phyloP scores from a whole-genome alignment of 2,797 vertebrate species.

The Mormyrops attenuatus region DNA sequence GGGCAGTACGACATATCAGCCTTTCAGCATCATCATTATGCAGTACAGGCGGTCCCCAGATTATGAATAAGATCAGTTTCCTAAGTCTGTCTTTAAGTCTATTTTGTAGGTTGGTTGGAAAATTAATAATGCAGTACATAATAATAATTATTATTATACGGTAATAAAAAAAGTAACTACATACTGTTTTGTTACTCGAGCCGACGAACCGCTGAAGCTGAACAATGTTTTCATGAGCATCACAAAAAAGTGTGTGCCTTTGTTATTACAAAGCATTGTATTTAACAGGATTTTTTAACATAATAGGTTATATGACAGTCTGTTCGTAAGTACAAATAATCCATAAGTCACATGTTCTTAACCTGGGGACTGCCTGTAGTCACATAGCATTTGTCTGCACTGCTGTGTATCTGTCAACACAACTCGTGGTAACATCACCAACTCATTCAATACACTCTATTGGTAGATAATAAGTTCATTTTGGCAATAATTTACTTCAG shows the following conservation, averaged over 20 bases:
- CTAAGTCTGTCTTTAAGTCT: neutral
- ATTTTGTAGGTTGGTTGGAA: neutral
- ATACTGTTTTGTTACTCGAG: neutral
- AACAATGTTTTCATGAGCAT: neutral
- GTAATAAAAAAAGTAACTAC: neutral
- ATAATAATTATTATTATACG: neutral
- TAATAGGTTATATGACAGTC: neutral
- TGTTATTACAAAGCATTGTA: neutral
- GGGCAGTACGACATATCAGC: neutral
- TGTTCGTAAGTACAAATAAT: neutral
- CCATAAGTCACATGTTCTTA: neutral
- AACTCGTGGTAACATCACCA: neutral
- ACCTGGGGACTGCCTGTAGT: neutral
- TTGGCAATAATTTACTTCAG: neutral
- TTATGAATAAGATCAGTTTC: neutral
- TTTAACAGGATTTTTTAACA: neutral
- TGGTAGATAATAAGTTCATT: neutral
- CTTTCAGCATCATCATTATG: neutral
- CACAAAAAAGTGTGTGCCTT: neutral
- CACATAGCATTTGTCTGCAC: neutral
- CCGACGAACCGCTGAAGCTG: neutral
- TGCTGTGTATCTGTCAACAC: neutral
- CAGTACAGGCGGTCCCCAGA: neutral
- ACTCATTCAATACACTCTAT: neutral
- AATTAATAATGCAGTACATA: neutral